A percentile compares a stretch with the other conserved stretches of the same genome.
phyloP scores from a whole-genome alignment of 2,113 vertebrate genomes.

The Rhynchopsitta pachyrhyncha region DNA sequence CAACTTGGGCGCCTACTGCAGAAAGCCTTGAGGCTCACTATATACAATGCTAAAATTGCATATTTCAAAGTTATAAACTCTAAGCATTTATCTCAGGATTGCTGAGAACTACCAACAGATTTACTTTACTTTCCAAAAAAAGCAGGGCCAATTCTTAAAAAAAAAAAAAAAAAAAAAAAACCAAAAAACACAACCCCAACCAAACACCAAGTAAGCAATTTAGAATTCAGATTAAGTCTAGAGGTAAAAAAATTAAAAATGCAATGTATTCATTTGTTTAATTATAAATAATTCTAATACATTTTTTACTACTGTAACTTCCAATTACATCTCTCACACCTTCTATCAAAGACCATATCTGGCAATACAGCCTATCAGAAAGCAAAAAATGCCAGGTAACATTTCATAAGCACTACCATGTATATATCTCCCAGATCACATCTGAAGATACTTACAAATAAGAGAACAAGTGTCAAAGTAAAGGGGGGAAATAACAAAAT shows the following conservation, averaged over 20 bases:
- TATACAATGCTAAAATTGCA: background rate
- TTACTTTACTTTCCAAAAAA: background rate
- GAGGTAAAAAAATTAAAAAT: conserved; percentile 78
- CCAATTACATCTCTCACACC: background rate
- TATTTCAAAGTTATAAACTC: background rate
- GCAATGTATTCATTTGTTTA: conserved; percentile 59
- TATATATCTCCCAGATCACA: conserved; percentile 37
- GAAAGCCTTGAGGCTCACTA: background rate
- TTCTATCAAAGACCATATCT: conserved; percentile 29
- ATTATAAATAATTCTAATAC: conserved; percentile 70
- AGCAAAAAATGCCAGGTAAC: conserved; percentile 9
- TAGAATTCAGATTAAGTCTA: conserved; percentile 38
- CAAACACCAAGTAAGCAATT: background rate
- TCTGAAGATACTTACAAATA: conserved; percentile 42
- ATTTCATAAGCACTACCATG: conserved; percentile 30
- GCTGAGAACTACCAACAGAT: background rate
- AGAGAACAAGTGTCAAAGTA: background rate
- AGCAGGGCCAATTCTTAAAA: background rate
- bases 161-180: background rate
- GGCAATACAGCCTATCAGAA: background rate
- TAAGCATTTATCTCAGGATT: background rate
- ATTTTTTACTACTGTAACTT: conserved; percentile 63
- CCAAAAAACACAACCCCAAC: background rate
- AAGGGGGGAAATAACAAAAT: background rate
- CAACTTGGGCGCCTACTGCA: background rate